A percentile compares a stretch with the other conserved stretches of the same genome.
These are phyloP conservation scores for Parambassis ranga DNA, from an alignment of 2,797 vertebrate genomes.

Conservation along the genomic window DNA sequence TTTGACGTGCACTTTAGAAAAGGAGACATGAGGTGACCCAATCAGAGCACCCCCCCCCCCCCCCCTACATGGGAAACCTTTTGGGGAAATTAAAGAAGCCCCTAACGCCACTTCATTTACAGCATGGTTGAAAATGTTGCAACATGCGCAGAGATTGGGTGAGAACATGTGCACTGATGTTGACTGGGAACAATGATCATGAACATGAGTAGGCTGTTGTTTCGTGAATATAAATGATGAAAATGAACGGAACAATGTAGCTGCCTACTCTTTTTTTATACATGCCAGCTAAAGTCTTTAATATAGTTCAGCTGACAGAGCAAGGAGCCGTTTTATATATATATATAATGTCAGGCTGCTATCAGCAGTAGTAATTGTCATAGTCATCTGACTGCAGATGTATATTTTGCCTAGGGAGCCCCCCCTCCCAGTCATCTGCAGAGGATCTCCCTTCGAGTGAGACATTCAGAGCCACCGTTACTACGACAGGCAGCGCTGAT, in stretches of 20 bases:
- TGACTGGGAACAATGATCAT: too few species aligned
- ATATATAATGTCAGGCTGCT: neutral
- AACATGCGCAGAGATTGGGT: too few species aligned
- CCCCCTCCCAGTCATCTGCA: conserved; percentile 76
- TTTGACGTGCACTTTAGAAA: conserved; percentile 25
- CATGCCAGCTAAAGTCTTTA: neutral
- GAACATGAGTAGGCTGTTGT: too few species aligned
- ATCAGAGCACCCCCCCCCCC: too few species aligned
- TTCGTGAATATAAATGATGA: too few species aligned
- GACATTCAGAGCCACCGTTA: conserved; percentile 47
- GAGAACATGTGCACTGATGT: too few species aligned
- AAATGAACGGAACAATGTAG: too few species aligned
- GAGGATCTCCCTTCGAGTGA: conserved; percentile 78
- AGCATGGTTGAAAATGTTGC: too few species aligned
- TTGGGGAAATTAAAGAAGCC: neutral
- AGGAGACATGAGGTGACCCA: conserved; percentile 1
- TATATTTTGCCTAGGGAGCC: conserved; percentile 67
- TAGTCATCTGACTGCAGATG: conserved; percentile 31
- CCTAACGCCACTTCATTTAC: neutral
- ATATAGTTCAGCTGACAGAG: neutral
- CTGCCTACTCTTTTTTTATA: neutral
- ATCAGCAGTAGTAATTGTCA: neutral
- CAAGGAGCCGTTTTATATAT: too few species aligned
- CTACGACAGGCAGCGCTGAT: conserved; percentile 64
- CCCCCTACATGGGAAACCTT: conserved; percentile 9